These are phyloP conservation scores for Drosophila subobscura DNA, from an alignment of 1,140 invertebrate species.

Conservation along the genomic window DNA sequence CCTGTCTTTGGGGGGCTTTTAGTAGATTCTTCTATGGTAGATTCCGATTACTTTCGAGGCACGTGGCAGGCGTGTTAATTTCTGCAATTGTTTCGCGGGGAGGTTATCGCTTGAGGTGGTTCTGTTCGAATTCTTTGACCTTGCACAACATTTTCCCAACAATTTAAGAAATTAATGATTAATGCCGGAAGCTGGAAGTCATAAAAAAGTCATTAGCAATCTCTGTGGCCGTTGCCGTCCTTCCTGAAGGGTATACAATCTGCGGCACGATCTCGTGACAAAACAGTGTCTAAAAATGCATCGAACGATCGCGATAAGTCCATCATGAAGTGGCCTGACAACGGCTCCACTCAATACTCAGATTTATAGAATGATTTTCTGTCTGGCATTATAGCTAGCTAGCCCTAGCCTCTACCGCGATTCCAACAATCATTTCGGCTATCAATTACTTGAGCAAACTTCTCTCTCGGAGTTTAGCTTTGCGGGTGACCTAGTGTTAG, in stretches of 20 bases:
- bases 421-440: not conserved
- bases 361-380: too few species aligned
- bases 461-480: not conserved
- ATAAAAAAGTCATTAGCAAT: conserved; percentile 10
- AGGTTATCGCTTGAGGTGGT: too few species aligned
- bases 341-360: not conserved
- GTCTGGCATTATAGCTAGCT: too few species aligned
- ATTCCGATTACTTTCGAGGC: too few species aligned
- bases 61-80: too few species aligned
- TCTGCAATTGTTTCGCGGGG: too few species aligned
- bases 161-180: too few species aligned
- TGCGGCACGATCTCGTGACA: conserved; percentile 17
- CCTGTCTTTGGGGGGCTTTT: too few species aligned
- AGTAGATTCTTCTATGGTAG: too few species aligned
- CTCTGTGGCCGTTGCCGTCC: not conserved
- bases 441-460: conserved; percentile 7
- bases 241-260: conserved; percentile 6
- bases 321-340: conserved; percentile 8
- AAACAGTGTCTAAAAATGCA: conserved; percentile 4
- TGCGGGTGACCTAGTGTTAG: conserved; percentile 19
- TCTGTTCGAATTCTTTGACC: too few species aligned
- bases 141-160: too few species aligned
- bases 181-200: conserved; percentile 3
- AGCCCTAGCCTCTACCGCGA: too few species aligned
- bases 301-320: conserved; percentile 8